Evolutionary conservation across 2,113 vertebrate genomes (phyloP), one percentile per base, ranked within the genome.

Genomic region (Ctenodactylus gundi): DNA sequence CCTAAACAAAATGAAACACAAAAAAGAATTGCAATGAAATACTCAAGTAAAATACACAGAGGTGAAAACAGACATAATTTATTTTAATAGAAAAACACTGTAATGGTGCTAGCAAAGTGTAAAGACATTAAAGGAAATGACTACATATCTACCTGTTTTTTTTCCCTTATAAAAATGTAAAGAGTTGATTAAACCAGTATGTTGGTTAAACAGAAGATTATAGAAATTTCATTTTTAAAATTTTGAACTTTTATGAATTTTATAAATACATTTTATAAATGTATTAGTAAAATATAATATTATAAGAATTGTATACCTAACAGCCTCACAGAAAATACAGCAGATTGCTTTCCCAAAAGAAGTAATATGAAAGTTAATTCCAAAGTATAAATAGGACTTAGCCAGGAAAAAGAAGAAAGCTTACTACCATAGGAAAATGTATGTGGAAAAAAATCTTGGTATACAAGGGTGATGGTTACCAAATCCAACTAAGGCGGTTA

Each of bases 21-120:
- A 60, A 46, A 96, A 90, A 95, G 75, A 90, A 92, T 65, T 88
- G 11, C 6, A 73, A 65, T 70, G 78, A 57, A 68, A 86, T 51
- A n/a, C 88, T 41, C 55, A 85, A 93, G 41, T 75, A n/a, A 44
- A 88, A 90, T 90, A 91, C 86, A 34, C 23, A 51, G 10, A 0
- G 11, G 21, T 85, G 88, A 21, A 82, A 90, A 62, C 55, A 88
- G 92, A 89, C 23, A 58, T 18, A 62, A 23, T 2, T 7, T n/a
- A 62, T 82, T 55, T 83, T 72, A 88, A 78, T 84, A 83, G 94
- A 76, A 49, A 94, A 77, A 84, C 21, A 81, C n/a, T 27, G 3
- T 51, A 82, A 87, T 3, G 7, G 49, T 6, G 77, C 4, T 31
- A 25, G 13, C 72, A 5, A 53, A 85, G 15, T 29, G 0, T 46